Evolutionary conservation across 2,797 vertebrate genomes (phyloP).

Genomic region (Lacerta bilineata): DNA sequence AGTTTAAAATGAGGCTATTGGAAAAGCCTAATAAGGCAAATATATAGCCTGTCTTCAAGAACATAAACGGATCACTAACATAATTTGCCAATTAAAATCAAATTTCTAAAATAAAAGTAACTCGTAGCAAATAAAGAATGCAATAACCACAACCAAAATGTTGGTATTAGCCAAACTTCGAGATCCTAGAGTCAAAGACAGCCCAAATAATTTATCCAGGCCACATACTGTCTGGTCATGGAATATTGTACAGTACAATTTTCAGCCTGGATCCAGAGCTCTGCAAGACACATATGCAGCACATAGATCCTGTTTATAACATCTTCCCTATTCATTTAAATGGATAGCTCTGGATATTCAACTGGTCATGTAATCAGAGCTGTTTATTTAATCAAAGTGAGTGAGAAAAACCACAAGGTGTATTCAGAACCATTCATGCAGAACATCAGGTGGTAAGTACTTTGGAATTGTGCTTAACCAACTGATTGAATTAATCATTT

Average conservation of each 20-base stretch:
- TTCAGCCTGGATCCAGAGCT: background rate
- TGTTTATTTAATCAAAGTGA: background rate
- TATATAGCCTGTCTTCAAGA: background rate
- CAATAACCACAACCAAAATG: background rate
- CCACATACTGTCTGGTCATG: background rate
- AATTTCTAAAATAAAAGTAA: background rate
- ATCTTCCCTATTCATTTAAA: background rate
- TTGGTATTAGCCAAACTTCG: background rate
- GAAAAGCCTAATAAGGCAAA: slow-evolving; percentile 8
- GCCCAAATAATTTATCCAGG: background rate
- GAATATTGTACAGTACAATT: background rate
- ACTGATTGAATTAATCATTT: background rate
- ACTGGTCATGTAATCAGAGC: background rate
- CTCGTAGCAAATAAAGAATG: background rate
- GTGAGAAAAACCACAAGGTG: background rate
- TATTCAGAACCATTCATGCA: background rate
- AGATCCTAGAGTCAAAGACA: background rate
- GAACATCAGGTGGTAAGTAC: background rate
- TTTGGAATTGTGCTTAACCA: background rate
- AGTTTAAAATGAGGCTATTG: background rate
- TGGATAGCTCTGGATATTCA: background rate
- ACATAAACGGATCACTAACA: background rate
- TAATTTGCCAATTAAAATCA: background rate
- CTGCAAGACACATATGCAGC: background rate
- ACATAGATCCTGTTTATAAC: background rate